Evolutionary conservation across 2,113 vertebrate species (phyloP).

Genomic region (Myrmophylax atrothorax): DNA sequence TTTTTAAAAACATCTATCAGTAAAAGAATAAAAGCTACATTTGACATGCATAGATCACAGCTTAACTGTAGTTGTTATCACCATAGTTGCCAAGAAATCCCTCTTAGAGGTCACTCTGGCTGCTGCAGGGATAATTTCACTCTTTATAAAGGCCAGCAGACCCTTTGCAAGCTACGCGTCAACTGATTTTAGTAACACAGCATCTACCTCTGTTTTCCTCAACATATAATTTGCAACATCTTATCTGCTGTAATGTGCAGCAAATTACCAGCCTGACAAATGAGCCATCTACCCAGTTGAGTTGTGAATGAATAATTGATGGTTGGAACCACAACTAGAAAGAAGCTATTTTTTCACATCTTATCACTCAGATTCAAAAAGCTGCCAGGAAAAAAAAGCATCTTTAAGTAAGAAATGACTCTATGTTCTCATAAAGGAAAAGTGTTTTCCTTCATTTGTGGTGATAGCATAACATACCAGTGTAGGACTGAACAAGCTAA

Average conservation of each 20-base stretch:
- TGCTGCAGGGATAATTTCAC: neutral
- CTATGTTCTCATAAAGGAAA: neutral
- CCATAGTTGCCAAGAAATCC: neutral
- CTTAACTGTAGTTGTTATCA: neutral
- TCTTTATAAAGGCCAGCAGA: neutral
- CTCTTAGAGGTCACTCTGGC: neutral
- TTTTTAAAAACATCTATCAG: neutral
- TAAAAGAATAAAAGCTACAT: neutral
- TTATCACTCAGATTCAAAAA: neutral
- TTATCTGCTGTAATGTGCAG: neutral
- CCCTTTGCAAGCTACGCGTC: neutral
- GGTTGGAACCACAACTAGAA: neutral
- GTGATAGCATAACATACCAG: neutral
- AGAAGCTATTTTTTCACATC: neutral
- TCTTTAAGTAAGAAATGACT: neutral
- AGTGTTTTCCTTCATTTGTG: neutral
- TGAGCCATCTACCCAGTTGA: neutral
- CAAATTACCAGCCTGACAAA: neutral
- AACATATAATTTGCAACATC: neutral
- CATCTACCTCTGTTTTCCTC: neutral
- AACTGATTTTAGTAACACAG: neutral
- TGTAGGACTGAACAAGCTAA: neutral
- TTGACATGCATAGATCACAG: neutral
- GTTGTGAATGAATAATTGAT: neutral
- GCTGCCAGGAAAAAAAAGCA: neutral